Conservation (phyloP, 2,888 invertebrate genomes). For the Xestia c-nigrum region DNA sequence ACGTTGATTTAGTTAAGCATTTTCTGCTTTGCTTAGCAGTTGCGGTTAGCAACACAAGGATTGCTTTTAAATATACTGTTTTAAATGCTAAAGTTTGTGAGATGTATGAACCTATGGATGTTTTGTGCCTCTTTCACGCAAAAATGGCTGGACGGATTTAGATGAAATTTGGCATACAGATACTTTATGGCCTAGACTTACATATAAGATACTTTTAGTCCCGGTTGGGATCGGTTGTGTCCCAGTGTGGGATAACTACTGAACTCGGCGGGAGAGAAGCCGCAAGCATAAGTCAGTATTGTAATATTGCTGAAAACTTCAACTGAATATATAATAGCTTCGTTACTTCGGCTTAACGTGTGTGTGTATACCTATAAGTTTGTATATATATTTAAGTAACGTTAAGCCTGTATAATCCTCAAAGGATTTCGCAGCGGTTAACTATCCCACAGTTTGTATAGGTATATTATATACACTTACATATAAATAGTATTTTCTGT, state of each 20-base stretch:
- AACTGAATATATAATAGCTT: not conserved
- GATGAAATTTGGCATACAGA: too few relatives aligned
- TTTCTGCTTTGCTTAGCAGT: slow-evolving; percentile 16
- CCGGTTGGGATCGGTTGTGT: too few relatives aligned
- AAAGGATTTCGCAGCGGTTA: slow-evolving; percentile 46
- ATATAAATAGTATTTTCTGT: not conserved
- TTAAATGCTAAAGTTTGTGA: too few relatives aligned
- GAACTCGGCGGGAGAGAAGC: too few relatives aligned
- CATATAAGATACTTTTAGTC: too few relatives aligned
- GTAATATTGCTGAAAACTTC: not conserved
- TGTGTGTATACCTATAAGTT: not conserved
- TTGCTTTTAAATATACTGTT: not conserved
- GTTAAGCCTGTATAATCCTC: slow-evolving; percentile 46
- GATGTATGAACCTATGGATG: too few relatives aligned
- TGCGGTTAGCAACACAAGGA: not conserved
- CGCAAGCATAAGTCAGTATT: not conserved
- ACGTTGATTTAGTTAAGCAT: slow-evolving; percentile 28
- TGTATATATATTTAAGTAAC: slow-evolving; percentile 14
- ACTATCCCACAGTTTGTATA: slow-evolving; percentile 6
- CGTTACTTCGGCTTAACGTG: slow-evolving; percentile 21
- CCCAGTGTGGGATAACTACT: too few relatives aligned
- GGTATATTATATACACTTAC: slow-evolving; percentile 1
- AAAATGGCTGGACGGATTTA: too few relatives aligned
- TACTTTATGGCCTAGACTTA: too few relatives aligned
- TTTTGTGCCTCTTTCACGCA: too few relatives aligned